phyloP scores from a whole-genome alignment of 2,113 vertebrate genomes.

The Chinchilla lanigera region DNA sequence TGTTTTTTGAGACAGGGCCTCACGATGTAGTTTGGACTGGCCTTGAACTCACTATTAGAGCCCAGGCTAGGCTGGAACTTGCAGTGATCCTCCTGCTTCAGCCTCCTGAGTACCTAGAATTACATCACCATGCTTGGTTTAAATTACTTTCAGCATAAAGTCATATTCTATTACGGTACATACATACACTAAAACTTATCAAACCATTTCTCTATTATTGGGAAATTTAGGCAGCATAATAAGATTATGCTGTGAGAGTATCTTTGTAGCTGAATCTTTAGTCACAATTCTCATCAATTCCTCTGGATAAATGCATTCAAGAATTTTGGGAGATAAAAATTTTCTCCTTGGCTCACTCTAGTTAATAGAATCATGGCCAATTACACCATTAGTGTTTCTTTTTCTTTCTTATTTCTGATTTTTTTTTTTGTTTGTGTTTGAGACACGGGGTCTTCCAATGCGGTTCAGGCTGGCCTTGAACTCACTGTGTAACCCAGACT shows the following conservation, averaged over 20 bases:
- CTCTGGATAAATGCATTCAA: slow-evolving; percentile 42
- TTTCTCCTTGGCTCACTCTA: slow-evolving; percentile 14
- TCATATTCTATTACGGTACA: neutral
- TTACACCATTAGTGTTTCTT: neutral
- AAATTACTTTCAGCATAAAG: slow-evolving; percentile 27
- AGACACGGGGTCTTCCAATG: neutral
- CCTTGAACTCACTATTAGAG: neutral
- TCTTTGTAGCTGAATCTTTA: slow-evolving; percentile 21
- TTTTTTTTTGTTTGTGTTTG: neutral
- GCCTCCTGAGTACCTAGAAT: neutral
- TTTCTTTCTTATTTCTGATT: neutral
- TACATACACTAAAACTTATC: neutral
- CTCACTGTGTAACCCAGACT: neutral
- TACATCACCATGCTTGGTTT: neutral
- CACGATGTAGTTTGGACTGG: neutral
- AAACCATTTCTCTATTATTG: slow-evolving; percentile 36
- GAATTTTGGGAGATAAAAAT: neutral
- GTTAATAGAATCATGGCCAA: slow-evolving; percentile 24
- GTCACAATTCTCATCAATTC: slow-evolving; percentile 40
- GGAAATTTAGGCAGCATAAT: slow-evolving; percentile 26
- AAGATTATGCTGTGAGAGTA: slow-evolving; percentile 28
- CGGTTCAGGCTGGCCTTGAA: neutral
- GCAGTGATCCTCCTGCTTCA: neutral
- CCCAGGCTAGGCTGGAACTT: neutral
- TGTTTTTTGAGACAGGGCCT: neutral